Evolutionary conservation across 2,888 invertebrate species (phyloP), one percentile per base, ranked within the genome.

Genomic region (Drosophila prostipennis): DNA sequence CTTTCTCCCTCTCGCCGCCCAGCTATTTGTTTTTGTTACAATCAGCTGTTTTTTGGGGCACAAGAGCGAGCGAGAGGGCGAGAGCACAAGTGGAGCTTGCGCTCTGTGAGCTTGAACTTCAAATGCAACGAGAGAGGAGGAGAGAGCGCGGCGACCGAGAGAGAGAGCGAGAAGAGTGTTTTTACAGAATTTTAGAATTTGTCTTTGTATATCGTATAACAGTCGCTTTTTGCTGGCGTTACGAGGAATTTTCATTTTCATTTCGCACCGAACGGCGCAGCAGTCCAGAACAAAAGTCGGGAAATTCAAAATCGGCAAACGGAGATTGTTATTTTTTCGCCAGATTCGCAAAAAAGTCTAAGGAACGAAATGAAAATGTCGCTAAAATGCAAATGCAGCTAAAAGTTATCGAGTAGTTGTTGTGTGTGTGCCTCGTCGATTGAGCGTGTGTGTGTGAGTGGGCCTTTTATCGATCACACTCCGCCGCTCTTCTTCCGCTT

Each of bases 241-340:
- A 81, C 84, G 81, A 81, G 69, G 80, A 79, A 79, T 87, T 84
- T 84, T 87, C 87, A 79, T 87, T 84, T 84, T 87, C 84, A 84
- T 87, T 84, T 84, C 80, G 84, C 78, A 80, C 76, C 84, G 87
- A 77, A 81, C 84, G 79, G 84, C 74, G 81, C 84, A 79, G 74
- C 84, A 84, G 78, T 80, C 71, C 79, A 78, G 75, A 80, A 59
- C 59, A 48, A 49, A 39, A 53, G 14, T 53, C 64, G 34, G 40
- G 39, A 16, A 60, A 56, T 29, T 53, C 16, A 36, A 40, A 58
- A 48, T 61, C 61, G 48, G 58, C 48, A 48, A 48, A 42, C 61
- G 54, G 54, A 48, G 61, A 58, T 42, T 63, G 42, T 58, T 36
- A 58, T n/a, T 58, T 57, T 29, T 61, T 34, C n/a, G 61, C 40